Evolutionary conservation across 1,140 invertebrate species (phyloP).

Genomic region (Cyclargus thomasi): DNA sequence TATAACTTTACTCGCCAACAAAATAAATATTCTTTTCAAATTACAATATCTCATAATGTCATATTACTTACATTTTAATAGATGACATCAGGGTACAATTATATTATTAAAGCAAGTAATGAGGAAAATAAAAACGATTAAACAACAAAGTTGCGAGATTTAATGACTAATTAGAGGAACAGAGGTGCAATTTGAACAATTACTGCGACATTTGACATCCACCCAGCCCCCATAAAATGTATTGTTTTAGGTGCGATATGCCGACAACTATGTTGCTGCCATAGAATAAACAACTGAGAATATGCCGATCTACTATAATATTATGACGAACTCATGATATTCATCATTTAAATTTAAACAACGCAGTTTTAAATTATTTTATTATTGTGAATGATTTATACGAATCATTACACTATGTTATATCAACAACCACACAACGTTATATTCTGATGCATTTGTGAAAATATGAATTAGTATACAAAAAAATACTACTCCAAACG

Average conservation of each 20-base stretch:
- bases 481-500: no score
- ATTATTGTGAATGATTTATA: no score
- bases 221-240: slow-evolving; percentile 20
- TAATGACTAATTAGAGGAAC: slow-evolving; percentile 36
- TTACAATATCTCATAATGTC: background rate
- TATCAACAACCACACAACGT: no score
- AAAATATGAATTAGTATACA: no score
- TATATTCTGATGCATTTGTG: no score
- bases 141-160: background rate
- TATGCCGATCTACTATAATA: background rate
- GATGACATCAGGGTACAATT: background rate
- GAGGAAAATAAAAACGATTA: slow-evolving; percentile 6
- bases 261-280: slow-evolving; percentile 11
- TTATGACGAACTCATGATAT: no score
- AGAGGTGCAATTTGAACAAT: slow-evolving; percentile 56
- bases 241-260: slow-evolving; percentile 15
- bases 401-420: no score
- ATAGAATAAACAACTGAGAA: background rate
- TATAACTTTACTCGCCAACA: no score
- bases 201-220: slow-evolving; percentile 60
- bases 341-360: no score
- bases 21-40: no score
- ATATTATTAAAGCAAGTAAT: slow-evolving; percentile 6
- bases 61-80: slow-evolving; percentile 8
- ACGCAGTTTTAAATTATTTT: no score